Percentiles rank a stretch among this genome's conserved stretches.
Evolutionary conservation across 1,140 invertebrate genomes (phyloP).

Genomic region (Octopus sinensis): DNA sequence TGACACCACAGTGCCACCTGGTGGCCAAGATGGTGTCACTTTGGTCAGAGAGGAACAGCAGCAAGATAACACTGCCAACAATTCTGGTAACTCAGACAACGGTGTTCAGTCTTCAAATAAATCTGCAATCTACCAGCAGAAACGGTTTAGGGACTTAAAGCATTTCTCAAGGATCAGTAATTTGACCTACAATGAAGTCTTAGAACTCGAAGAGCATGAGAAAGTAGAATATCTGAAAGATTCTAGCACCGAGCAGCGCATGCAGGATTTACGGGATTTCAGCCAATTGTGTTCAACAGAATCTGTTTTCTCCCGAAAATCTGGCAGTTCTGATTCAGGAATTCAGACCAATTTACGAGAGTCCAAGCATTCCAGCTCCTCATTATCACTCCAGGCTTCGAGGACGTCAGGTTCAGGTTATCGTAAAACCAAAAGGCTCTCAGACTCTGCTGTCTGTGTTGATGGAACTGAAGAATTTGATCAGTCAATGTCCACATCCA

Average conservation of each 20-base stretch:
- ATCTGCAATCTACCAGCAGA: neutral
- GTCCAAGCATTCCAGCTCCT: neutral
- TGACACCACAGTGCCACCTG: too few species aligned
- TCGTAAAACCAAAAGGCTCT: neutral
- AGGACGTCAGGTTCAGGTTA: neutral
- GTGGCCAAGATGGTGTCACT: too few species aligned
- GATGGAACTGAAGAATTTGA: neutral
- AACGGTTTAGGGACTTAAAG: neutral
- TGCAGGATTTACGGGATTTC: neutral
- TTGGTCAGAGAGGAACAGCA: too few species aligned
- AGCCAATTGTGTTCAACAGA: neutral
- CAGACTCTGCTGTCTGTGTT: neutral
- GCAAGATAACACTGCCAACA: too few species aligned
- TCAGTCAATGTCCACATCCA: neutral
- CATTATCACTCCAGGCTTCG: neutral
- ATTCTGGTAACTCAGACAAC: too few species aligned
- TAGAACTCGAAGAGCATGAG: neutral
- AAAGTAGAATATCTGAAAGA: neutral
- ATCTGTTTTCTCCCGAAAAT: neutral
- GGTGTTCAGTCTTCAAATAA: too few species aligned
- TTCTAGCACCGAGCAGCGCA: neutral
- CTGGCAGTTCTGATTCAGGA: neutral
- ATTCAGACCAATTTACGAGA: neutral
- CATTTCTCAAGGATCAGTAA: constrained; percentile 3
- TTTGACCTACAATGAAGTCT: neutral